Base-by-base conservation (phyloP, 2,797 vertebrate species). In the Cossypha polioptera region DNA sequence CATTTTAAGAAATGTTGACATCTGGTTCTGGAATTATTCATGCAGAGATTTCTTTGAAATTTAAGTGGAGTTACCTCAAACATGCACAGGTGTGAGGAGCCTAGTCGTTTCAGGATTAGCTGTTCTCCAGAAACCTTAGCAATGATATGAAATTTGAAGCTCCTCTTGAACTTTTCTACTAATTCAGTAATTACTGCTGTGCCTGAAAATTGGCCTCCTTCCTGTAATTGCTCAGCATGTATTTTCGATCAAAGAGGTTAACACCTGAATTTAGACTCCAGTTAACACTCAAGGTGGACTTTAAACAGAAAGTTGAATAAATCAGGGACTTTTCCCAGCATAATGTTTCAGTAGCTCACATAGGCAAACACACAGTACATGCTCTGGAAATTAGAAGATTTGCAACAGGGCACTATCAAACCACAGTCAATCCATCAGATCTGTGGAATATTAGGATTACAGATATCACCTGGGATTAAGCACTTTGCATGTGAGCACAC, bases 161-260 rank as follows among this genome's bases (percentile, higher is more conserved):
- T 98, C 94, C 95, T 98, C 98, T 98, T 99, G 98, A 99, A 99
- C 99, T 99, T 99, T 98, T 97, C 98, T 98, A 97, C 98, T 99
- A 99, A 99, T 99, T 99, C 98, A 99, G 98, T 99, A 99, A 99
- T 99, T 99, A 98, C 98, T 98, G 98, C 98, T 98, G 97, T 98
- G 98, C 94, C 98, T 97, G 96, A 98, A 98, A 98, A 98, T 97
- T 98, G 98, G 98, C 98, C 98, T 97, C 97, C 97, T 98, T 98
- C 98, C 98, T 98, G 96, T 97, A 98, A 98, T 98, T 98, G 98
- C 98, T 97, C 97, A 98, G 98, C 97, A 97, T 89, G 95, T 96
- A 96, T 97, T 98, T 98, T 97, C 97, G 97, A 96, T 97, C 96
- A 97, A 96, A 97, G 97, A 98, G 96, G 97, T 98, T 98, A 98